Percentiles rank a stretch among this genome's conserved stretches.
Evolutionary conservation across 2,113 vertebrate genomes (phyloP).

Genomic region (Calcarius ornatus): DNA sequence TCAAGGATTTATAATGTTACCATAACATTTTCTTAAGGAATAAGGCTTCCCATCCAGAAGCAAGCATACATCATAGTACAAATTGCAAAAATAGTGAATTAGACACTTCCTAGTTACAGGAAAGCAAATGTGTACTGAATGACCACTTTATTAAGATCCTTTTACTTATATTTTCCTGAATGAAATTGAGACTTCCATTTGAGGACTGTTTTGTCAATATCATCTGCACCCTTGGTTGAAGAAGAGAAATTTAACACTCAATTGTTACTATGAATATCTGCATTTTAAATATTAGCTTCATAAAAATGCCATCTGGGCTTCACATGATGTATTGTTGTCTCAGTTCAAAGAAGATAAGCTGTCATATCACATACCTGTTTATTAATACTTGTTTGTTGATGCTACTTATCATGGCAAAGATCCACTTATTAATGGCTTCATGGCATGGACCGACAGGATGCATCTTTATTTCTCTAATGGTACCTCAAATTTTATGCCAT

Average conservation of each 20-base stretch:
- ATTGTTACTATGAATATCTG: neutral
- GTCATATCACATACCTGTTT: neutral
- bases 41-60: slow-evolving; percentile 62
- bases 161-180: neutral
- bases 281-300: slow-evolving; percentile 49
- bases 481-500: neutral
- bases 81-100: slow-evolving; percentile 52
- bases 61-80: slow-evolving; percentile 40
- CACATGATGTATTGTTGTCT: slow-evolving; percentile 36
- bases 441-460: neutral
- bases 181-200: neutral
- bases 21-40: slow-evolving; percentile 67
- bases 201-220: neutral
- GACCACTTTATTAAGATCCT: neutral
- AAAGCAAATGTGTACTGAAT: neutral
- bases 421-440: neutral
- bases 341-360: slow-evolving; percentile 3
- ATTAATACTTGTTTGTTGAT: slow-evolving; percentile 8
- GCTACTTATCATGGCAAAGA: neutral
- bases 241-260: neutral
- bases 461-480: neutral
- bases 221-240: neutral
- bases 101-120: slow-evolving; percentile 53
- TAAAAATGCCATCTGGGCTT: neutral
- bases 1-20: slow-evolving; percentile 68